Evolutionary conservation across 2,888 invertebrate species (phyloP).

Genomic region (Stenchaetothrips biformis): DNA sequence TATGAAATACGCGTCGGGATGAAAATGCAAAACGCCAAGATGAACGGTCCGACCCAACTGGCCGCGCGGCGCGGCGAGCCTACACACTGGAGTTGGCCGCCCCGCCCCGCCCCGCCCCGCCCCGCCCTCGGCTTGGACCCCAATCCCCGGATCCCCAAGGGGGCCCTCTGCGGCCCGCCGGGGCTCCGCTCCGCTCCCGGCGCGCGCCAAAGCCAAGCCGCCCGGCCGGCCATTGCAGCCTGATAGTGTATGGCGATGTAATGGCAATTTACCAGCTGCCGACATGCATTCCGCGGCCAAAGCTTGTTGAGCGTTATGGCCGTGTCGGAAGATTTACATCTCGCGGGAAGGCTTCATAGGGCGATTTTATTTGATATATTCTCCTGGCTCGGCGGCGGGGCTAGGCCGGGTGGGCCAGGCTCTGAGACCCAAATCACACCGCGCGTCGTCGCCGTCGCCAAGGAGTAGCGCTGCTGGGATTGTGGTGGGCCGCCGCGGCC

Average conservation of each 20-base stretch:
- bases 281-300: conserved; percentile 12
- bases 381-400: not conserved
- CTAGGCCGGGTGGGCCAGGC: not conserved
- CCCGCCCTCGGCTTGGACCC: not conserved
- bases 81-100: not conserved
- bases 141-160: not conserved
- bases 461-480: not conserved
- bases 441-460: not conserved
- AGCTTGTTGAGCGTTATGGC: conserved; percentile 24
- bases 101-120: not conserved
- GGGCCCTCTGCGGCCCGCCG: not conserved
- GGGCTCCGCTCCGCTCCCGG: not conserved
- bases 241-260: conserved; percentile 22
- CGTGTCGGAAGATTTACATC: conserved; percentile 8
- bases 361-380: conserved; percentile 25
- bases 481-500: not conserved
- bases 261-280: conserved; percentile 24
- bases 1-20: no score
- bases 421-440: conserved; percentile 6
- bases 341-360: conserved; percentile 6
- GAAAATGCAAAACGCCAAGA: not conserved
- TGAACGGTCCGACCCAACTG: not conserved
- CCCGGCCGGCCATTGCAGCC: not conserved
- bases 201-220: not conserved
- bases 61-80: not conserved